Evolutionary conservation across 1,140 invertebrate species (phyloP), one percentile per base, ranked within the genome.

Genomic region (Muscidifurax raptorellus): DNA sequence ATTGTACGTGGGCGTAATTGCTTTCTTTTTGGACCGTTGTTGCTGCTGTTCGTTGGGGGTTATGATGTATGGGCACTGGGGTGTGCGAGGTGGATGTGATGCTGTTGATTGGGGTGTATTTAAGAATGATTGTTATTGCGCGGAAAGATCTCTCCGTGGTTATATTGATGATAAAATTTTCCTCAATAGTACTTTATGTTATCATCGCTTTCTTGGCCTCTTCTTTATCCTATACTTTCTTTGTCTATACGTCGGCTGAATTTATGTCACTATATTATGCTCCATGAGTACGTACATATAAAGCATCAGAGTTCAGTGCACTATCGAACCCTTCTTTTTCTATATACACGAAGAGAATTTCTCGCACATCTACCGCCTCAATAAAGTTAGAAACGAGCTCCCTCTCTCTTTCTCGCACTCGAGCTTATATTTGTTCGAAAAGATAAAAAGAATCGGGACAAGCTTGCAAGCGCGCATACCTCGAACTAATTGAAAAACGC

Each of bases 1-100:
- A 59, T 59, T 59, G 52, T 74, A 22, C 28, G 71, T 40, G 71
- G 30, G 71, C 71, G 71, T 74, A 74, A 74, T 74, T 74, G 71
- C 66, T 27, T 69, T 69, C 30, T 69, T n/a, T 69, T 69, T 7
- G 0, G 9, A 10, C 66, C 10, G 36, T 40, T 40, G 32, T 36
- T 36, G 18, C 30, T 30, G 66, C 30, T 30, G 27, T 3, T 67
- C 6, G 22, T 13, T 27, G 66, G 22, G 9, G 25, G 25, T 12
- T 28, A 13, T 30, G 66, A 69, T 69, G 10, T 30, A 28, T n/a
- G 25, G 5, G n/a, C 66, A 12, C 52, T 59, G n/a, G n/a, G n/a
- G n/a, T n/a, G n/a, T n/a, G 64, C 69, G 25, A 4, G 28, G 69
- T 13, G 69, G 12, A 28, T 25, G 2, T 69, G 28, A 27, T 28